Evolutionary conservation across 1,140 invertebrate genomes (phyloP), one percentile per base, ranked within the genome.

Genomic region (Bombus sylvicola): DNA sequence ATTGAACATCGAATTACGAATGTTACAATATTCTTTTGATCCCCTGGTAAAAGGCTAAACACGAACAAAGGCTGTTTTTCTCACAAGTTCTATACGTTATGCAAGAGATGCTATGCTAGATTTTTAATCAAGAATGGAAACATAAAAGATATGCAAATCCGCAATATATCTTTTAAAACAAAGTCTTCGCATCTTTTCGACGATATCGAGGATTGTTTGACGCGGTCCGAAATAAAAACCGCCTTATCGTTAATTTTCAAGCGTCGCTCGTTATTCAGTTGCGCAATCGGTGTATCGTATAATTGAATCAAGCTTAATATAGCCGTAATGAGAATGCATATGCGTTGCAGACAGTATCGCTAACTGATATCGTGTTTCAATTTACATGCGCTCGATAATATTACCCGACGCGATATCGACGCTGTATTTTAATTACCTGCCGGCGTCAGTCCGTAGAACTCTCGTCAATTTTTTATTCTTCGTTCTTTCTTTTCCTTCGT

Each of bases 321-420:
- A 81, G 41, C 68, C 34, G 83, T 81, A 85, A 85, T 74, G 83
- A 81, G 77, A 81, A 73, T 85, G 83, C 84, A 75, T 74, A 75
- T 75, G 84, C 84, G 71, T 81, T n/a, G 84, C 71, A 68, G 78
- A 73, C 79, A 53, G 71, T 85, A 75, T 81, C 84, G 78, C 43
- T 74, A 68, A 73, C 79, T 69, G 84, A 85, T 85, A 85, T 81
- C 84, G 84, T 72, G 79, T 85, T 85, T 85, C 79, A 39, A 85
- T 85, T 85, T 81, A 81, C 79, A 85, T 66, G 71, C 69, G 84
- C 59, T 85, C 79, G 84, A 85, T 85, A 81, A 85, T 85, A 85
- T 80, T 80, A 85, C 68, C 37, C 25, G 53, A 1, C 75, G 34
- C 31, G 72, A 75, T 82, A 82, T 75, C 81, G 59, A 53, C 34